These are phyloP conservation scores for Caenorhabditis brenneri DNA, from an alignment of 1,140 invertebrate genomes.

Conservation along the genomic window DNA sequence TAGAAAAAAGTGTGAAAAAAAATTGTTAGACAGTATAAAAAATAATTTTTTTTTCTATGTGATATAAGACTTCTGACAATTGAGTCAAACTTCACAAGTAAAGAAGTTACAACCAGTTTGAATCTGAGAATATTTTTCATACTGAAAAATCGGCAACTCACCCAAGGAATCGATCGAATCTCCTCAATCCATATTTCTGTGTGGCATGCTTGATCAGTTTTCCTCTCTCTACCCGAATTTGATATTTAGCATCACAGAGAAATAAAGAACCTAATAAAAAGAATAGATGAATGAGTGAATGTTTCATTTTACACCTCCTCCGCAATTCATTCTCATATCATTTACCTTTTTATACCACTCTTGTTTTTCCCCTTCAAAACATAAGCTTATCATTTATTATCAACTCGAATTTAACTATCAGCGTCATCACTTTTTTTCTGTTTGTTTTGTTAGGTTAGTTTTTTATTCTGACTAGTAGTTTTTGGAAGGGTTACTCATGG, in stretches of 20 bases:
- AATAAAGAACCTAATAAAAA: neutral
- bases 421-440: neutral
- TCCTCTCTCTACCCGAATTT: neutral
- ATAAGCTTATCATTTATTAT: conserved; percentile 4
- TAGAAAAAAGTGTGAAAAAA: too few relatives aligned
- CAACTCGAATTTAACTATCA: neutral
- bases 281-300: neutral
- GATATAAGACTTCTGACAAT: too few relatives aligned
- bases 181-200: conserved; percentile 32
- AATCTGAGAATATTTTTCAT: neutral
- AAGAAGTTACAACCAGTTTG: too few relatives aligned
- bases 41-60: too few relatives aligned
- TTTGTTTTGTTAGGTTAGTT: neutral
- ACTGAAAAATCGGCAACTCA: neutral
- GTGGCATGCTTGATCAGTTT: neutral
- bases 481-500: neutral
- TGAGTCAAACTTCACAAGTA: too few relatives aligned
- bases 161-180: neutral
- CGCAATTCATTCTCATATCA: neutral
- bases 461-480: neutral
- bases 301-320: neutral
- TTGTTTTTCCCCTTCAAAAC: neutral
- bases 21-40: too few relatives aligned
- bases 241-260: neutral
- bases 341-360: neutral